These are phyloP conservation scores for Danaus melanippus DNA, from an alignment of 1,140 invertebrate genomes.

Conservation along the genomic window DNA sequence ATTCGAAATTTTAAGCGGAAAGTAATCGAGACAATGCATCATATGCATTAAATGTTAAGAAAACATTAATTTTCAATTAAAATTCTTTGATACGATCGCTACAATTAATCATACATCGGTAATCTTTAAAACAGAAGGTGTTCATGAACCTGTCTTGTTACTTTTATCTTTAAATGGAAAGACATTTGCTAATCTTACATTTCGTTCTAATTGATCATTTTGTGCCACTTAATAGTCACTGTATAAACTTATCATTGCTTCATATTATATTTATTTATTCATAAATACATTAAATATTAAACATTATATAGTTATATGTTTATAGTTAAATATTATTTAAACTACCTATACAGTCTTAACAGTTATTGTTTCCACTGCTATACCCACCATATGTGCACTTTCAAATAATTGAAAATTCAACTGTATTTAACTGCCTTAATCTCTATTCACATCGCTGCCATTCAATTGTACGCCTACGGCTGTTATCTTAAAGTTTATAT, in stretches of 20 bases:
- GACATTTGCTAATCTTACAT: conserved; percentile 6
- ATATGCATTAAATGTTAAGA: conserved; percentile 13
- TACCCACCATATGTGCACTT: conserved; percentile 10
- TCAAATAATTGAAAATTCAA: conserved; percentile 28
- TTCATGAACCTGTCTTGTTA: conserved; percentile 29
- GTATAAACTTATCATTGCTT: too few relatives aligned
- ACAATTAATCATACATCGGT: conserved; percentile 46
- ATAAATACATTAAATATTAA: too few relatives aligned
- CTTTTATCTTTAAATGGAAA: conserved; percentile 12
- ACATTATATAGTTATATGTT: too few relatives aligned
- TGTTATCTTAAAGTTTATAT: conserved; percentile 15
- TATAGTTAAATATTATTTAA: too few relatives aligned
- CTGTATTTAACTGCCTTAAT: conserved; percentile 20
- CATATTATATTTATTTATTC: too few relatives aligned
- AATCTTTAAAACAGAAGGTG: conserved; percentile 44
- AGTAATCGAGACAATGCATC: conserved; percentile 9
- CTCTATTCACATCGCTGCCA: not conserved
- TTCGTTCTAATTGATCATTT: not conserved
- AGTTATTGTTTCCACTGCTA: too few relatives aligned
- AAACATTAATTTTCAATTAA: conserved; percentile 45
- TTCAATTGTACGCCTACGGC: conserved; percentile 4
- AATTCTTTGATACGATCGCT: conserved; percentile 40
- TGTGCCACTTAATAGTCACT: too few relatives aligned
- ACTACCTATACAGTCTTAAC: too few relatives aligned
- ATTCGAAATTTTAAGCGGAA: not conserved